Percentiles rank a stretch among this genome's conserved stretches.
Evolutionary conservation across 1,140 invertebrate genomes (phyloP).

Genomic region (Drosophila tristis): DNA sequence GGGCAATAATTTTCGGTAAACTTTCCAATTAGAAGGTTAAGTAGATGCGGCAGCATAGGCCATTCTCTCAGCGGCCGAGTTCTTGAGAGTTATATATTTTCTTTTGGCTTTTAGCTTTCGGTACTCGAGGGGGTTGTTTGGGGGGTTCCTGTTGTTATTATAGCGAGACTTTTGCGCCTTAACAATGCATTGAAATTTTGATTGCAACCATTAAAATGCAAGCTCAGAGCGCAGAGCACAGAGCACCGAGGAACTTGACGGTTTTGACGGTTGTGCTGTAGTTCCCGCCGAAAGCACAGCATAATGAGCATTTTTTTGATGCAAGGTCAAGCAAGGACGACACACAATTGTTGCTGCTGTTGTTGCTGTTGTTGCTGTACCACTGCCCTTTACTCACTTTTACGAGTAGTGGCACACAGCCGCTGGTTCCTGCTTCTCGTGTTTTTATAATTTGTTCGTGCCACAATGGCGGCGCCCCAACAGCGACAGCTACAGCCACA

Average conservation of each 20-base stretch:
- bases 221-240: slow-evolving; percentile 33
- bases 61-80: slow-evolving; percentile 5
- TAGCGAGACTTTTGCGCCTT: slow-evolving; percentile 2
- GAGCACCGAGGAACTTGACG: slow-evolving; percentile 13
- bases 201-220: slow-evolving; percentile 81
- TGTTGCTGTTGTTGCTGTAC: slow-evolving; percentile 2
- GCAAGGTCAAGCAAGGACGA: slow-evolving; percentile 78
- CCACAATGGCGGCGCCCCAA: slow-evolving; percentile 55
- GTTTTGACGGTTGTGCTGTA: background rate
- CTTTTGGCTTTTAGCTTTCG: too few species aligned
- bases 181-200: slow-evolving; percentile 78
- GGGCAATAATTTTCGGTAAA: slow-evolving; percentile 53
- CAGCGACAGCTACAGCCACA: slow-evolving; percentile 70
- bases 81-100: slow-evolving; percentile 6
- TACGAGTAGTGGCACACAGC: slow-evolving; percentile 3
- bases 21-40: slow-evolving; percentile 69
- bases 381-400: slow-evolving; percentile 21
- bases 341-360: slow-evolving; percentile 60
- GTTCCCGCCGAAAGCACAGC: slow-evolving; percentile 29
- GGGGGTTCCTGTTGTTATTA: too few species aligned
- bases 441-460: slow-evolving; percentile 63
- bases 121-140: too few species aligned
- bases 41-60: slow-evolving; percentile 53
- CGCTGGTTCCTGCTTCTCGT: slow-evolving; percentile 21
- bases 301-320: slow-evolving; percentile 69